Evolutionary conservation across 2,113 vertebrate genomes (phyloP).

Genomic region (Osmerus eperlanus): DNA sequence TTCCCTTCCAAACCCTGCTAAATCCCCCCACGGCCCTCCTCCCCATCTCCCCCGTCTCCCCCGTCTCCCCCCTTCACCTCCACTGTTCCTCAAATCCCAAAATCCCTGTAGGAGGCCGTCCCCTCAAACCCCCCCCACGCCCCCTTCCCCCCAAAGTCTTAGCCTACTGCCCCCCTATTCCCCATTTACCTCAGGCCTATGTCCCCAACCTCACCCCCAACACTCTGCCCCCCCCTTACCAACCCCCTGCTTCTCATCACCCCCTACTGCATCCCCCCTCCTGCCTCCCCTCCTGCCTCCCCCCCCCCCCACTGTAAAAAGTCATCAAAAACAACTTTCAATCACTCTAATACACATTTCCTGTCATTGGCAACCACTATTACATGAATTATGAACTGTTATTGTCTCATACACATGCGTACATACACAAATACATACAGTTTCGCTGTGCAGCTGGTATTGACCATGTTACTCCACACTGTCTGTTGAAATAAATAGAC

Average conservation of each 20-base stretch:
- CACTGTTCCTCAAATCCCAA: conserved; percentile 4
- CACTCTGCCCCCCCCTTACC: background rate
- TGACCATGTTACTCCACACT: background rate
- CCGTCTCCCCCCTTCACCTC: background rate
- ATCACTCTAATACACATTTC: no score
- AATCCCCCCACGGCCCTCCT: no score
- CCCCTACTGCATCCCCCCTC: background rate
- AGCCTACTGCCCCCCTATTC: background rate
- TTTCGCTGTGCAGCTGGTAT: no score
- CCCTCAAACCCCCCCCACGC: background rate
- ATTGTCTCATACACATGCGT: no score
- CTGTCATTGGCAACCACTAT: no score
- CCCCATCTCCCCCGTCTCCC: background rate
- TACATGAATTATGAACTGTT: no score
- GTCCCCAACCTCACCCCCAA: background rate
- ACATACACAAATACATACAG: no score
- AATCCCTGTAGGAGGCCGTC: background rate
- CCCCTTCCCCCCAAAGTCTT: no score
- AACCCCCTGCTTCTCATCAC: background rate
- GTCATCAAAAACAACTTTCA: no score
- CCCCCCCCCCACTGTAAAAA: background rate
- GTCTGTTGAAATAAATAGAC: background rate
- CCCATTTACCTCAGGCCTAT: background rate
- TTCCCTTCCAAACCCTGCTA: background rate
- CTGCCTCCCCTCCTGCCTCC: background rate